Conservation (phyloP, 2,113 vertebrate genomes). For the Stictonetta naevosa region DNA sequence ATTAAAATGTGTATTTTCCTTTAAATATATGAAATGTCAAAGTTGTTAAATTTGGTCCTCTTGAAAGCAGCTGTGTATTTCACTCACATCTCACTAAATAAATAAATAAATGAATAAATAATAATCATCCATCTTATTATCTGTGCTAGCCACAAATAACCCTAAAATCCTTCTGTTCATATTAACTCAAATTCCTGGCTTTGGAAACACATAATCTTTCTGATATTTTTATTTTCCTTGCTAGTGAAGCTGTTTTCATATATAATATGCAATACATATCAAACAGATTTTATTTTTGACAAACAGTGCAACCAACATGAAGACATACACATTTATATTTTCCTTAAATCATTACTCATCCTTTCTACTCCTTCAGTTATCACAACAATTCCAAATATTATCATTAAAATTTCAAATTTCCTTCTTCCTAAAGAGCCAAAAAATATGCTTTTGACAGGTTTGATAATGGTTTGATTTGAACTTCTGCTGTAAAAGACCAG, state of each 20-base stretch:
- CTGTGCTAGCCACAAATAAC: constrained; percentile 20
- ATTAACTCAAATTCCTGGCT: background rate
- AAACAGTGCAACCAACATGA: background rate
- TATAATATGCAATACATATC: background rate
- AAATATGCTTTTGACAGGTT: background rate
- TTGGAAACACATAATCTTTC: background rate
- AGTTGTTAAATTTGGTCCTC: constrained; percentile 5
- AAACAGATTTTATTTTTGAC: background rate
- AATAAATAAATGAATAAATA: background rate
- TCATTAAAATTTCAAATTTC: background rate
- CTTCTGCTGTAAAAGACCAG: background rate
- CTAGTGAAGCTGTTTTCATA: background rate
- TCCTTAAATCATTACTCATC: background rate
- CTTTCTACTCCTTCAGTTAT: background rate
- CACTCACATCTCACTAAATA: background rate
- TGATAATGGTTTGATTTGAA: background rate
- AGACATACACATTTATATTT: background rate
- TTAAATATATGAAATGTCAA: constrained; percentile 18
- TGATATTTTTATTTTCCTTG: background rate
- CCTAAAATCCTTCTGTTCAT: constrained; percentile 29
- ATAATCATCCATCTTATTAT: constrained; percentile 21
- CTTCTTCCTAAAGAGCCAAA: background rate
- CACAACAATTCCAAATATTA: background rate
- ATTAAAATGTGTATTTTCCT: constrained; percentile 24
- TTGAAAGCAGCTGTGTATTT: constrained; percentile 29